Evolutionary conservation across 1,140 invertebrate species (phyloP).

Genomic region (Pristionchus pacificus): DNA sequence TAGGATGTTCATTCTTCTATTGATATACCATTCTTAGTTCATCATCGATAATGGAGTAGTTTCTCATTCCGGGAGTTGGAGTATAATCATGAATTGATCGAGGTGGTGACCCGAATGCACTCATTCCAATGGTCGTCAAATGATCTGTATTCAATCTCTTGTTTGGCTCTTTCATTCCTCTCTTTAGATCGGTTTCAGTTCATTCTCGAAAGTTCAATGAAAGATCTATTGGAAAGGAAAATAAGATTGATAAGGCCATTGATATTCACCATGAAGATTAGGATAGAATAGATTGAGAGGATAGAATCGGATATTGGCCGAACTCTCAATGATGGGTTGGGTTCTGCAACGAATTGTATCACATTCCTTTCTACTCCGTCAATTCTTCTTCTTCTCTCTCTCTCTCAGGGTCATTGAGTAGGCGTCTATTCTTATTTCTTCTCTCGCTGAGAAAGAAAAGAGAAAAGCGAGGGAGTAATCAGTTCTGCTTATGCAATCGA

Average conservation of each 20-base stretch:
- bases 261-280: background rate
- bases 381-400: too few relatives aligned
- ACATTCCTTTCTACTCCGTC: too few relatives aligned
- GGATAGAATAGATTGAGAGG: background rate
- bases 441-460: too few relatives aligned
- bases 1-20: background rate
- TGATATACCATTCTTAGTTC: background rate
- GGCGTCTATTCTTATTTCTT: too few relatives aligned
- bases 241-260: background rate
- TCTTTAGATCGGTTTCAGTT: too few relatives aligned
- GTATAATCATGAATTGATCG: background rate
- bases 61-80: background rate
- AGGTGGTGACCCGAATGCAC: background rate
- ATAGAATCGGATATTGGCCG: background rate
- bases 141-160: background rate
- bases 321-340: background rate
- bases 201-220: too few relatives aligned
- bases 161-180: too few relatives aligned
- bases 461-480: too few relatives aligned
- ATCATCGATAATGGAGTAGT: background rate
- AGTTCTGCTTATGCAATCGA: too few relatives aligned
- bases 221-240: too few relatives aligned
- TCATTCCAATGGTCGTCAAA: background rate
- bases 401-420: too few relatives aligned
- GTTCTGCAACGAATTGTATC: background rate